Evolutionary conservation across 2,888 invertebrate genomes (phyloP).

Genomic region (Dynastes tityus): DNA sequence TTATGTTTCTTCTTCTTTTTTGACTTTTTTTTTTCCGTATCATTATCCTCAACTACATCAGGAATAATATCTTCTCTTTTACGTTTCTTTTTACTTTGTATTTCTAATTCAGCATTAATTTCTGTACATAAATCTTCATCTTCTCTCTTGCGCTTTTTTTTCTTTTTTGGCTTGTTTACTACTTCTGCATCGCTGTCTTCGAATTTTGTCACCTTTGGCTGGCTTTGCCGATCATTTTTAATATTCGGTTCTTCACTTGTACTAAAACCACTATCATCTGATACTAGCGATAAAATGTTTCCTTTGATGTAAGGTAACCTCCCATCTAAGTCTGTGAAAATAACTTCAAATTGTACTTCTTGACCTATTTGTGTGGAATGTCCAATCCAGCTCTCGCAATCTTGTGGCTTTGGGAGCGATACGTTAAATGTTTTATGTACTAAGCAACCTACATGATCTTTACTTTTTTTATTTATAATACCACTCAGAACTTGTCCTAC

Average conservation of each 20-base stretch:
- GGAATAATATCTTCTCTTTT: conserved; percentile 49
- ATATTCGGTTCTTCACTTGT: conserved; percentile 54
- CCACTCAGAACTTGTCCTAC: conserved; percentile 77
- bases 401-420: conserved; percentile 76
- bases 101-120: neutral
- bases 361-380: conserved; percentile 74
- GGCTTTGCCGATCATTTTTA: neutral
- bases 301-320: conserved; percentile 79
- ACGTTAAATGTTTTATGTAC: conserved; percentile 82
- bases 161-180: conserved; percentile 21
- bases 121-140: neutral
- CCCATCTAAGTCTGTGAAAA: conserved; percentile 74
- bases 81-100: conserved; percentile 32
- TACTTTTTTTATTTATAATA: conserved; percentile 78
- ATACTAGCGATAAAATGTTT: conserved; percentile 70
- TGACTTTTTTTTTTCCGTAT: conserved; percentile 37
- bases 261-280: conserved; percentile 58
- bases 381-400: conserved; percentile 74
- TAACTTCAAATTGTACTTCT: conserved; percentile 76
- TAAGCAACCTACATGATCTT: conserved; percentile 79
- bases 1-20: conserved; percentile 53
- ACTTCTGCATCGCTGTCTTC: conserved; percentile 35
- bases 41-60: conserved; percentile 23
- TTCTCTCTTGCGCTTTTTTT: conserved; percentile 42
- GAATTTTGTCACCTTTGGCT: conserved; percentile 39